Evolutionary conservation across 2,888 invertebrate genomes (phyloP).

Genomic region (Epinotia brunnichana): DNA sequence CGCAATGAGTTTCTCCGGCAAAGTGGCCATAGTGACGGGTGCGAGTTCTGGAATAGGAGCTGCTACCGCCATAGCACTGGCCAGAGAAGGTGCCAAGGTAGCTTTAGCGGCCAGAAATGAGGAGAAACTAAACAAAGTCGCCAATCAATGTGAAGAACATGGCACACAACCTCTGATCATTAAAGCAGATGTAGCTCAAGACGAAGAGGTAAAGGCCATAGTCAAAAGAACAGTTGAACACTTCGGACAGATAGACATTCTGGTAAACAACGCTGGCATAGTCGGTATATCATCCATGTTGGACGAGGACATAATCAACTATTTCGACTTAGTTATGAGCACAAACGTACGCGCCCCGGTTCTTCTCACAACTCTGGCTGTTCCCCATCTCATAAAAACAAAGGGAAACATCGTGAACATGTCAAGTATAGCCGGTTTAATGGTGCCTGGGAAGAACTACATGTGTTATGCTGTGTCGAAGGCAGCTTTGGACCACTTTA

Average conservation of each 20-base stretch:
- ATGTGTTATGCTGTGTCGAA: conserved; percentile 40
- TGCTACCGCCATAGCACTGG: conserved; percentile 32
- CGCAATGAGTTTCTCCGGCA: conserved; percentile 38
- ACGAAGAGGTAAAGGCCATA: conserved; percentile 37
- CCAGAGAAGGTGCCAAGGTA: conserved; percentile 35
- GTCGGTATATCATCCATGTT: conserved; percentile 12
- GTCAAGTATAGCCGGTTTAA: conserved; percentile 31
- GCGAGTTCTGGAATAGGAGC: conserved; percentile 42
- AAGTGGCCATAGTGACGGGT: conserved; percentile 43
- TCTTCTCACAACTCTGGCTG: conserved; percentile 38
- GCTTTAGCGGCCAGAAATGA: conserved; percentile 36
- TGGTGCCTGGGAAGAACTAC: conserved; percentile 7
- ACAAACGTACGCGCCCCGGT: conserved; percentile 43
- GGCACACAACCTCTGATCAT: conserved; percentile 8
- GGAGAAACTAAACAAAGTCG: conserved; percentile 19
- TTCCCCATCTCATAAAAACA: conserved; percentile 43
- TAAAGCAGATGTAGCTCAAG: conserved; percentile 38
- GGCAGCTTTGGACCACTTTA: conserved; percentile 46
- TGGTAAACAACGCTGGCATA: conserved; percentile 43
- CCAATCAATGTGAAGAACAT: conserved; percentile 22
- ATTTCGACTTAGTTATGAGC: conserved; percentile 41
- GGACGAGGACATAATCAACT: conserved; percentile 24
- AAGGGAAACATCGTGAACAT: conserved; percentile 45
- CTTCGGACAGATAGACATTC: conserved; percentile 37
- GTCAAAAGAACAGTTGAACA: conserved; percentile 34